These are phyloP conservation scores for Latrodectus hesperus DNA, from an alignment of 2,888 invertebrate genomes.

Conservation along the genomic window DNA sequence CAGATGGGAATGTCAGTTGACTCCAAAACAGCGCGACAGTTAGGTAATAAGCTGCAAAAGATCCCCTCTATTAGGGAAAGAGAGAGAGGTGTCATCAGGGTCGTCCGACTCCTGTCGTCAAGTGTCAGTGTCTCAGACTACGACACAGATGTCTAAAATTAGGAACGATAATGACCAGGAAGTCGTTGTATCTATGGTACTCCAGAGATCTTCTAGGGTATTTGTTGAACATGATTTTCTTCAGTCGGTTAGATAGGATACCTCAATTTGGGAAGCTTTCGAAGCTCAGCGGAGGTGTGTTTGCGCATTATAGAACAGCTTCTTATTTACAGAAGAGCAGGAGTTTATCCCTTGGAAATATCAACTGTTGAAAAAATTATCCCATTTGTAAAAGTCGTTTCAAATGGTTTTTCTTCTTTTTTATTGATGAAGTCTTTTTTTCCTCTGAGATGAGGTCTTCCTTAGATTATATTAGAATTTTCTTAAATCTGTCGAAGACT, in stretches of 20 bases:
- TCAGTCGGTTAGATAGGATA: not conserved
- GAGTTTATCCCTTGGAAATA: no score
- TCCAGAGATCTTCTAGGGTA: not conserved
- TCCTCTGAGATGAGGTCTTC: no score
- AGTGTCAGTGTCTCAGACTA: constrained; percentile 1
- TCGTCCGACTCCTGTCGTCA: constrained; percentile 29
- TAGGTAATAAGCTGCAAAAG: constrained; percentile 50
- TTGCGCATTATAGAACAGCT: no score
- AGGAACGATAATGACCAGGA: constrained; percentile 12
- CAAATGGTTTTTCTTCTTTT: no score
- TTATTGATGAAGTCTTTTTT: no score
- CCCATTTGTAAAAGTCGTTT: no score
- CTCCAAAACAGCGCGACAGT: constrained; percentile 50
- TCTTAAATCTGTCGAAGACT: no score
- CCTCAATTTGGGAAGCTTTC: no score
- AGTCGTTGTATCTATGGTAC: not conserved
- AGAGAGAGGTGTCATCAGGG: constrained; percentile 36
- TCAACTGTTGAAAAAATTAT: no score
- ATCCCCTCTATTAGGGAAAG: constrained; percentile 17
- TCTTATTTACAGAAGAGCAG: no score
- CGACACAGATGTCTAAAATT: constrained; percentile 19
- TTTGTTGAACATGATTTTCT: not conserved
- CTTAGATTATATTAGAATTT: no score
- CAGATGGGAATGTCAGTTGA: constrained; percentile 55
- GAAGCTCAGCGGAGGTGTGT: no score